Percentiles rank a stretch among this genome's conserved stretches.
Conservation (phyloP, 2,113 vertebrate genomes). For the Amphiprion ocellaris region DNA sequence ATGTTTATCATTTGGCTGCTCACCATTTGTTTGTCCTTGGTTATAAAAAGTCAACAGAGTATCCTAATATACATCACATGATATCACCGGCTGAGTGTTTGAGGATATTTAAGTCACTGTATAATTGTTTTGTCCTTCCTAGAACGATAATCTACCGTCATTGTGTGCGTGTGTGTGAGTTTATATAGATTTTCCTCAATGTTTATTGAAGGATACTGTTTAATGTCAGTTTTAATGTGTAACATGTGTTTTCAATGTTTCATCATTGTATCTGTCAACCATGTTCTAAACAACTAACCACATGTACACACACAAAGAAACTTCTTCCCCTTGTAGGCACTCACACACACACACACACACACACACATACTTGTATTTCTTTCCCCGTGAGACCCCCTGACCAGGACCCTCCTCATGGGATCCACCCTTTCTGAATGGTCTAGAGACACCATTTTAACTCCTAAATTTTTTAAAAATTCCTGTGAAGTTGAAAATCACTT, state of each 20-base stretch:
- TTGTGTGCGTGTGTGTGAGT: neutral
- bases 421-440: too few relatives aligned
- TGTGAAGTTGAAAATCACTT: too few relatives aligned
- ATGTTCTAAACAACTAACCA: slow-evolving; percentile 47
- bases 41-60: slow-evolving; percentile 34
- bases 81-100: slow-evolving; percentile 1
- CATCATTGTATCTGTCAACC: slow-evolving; percentile 36
- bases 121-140: slow-evolving; percentile 35
- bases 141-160: neutral
- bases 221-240: slow-evolving; percentile 8
- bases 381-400: too few relatives aligned
- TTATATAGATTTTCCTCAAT: neutral
- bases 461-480: too few relatives aligned
- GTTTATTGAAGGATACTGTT: neutral
- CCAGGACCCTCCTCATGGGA: too few relatives aligned
- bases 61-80: slow-evolving; percentile 13
- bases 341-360: slow-evolving; percentile 16
- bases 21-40: slow-evolving; percentile 39
- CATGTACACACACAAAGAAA: neutral
- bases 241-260: slow-evolving; percentile 24
- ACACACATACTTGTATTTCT: too few relatives aligned
- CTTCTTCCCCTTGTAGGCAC: slow-evolving; percentile 27
- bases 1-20: slow-evolving; percentile 38
- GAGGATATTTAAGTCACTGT: slow-evolving; percentile 12
- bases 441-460: too few relatives aligned